Evolutionary conservation across 2,888 invertebrate genomes (phyloP), one percentile per base, ranked within the genome.

Genomic region (Drosophila ezoana): DNA sequence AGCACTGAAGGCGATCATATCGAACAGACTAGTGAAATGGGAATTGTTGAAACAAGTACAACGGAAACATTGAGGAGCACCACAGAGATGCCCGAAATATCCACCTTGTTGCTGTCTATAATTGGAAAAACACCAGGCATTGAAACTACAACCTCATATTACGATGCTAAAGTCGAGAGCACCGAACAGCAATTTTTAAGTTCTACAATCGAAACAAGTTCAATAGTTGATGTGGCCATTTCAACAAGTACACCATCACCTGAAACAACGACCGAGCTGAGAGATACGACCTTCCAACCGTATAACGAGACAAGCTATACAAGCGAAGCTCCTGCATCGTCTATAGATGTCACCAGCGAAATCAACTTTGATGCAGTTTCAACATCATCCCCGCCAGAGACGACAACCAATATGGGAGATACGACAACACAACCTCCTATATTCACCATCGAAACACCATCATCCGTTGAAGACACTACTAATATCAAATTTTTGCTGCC

Each of bases 101-200:
- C 69, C 1, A 69, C 79, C 1, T 32, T 53, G 5, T 40, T 82
- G 23, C 28, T 82, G 5, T 40, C 61, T 14, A 79, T 87, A 18
- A 72, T 87, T 64, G 62, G 80, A 35, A 68, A 18, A 4, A 52
- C 57, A 28, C 58, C 83, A 5, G 67, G 59, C 0, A n/a, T 68
- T 1, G 76, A 76, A 28, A 20, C 49, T 2, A 68, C 78, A 1
- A 62, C 49, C 2, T 20, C 61, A n/a, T 57, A 61, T 41, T 40
- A 53, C 9, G 14, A 28, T 1, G 14, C 8, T 16, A 0, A 3
- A 1, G 43, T 2, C 2, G 40, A 32, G 8, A 40, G 28, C 13
- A 33, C 38, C 6, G 32, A 43, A 10, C 20, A 23, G 0, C 9
- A 44, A 4, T 11, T n/a, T 8, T 14, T 11, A 5, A 41, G 4